Percentiles rank a stretch among this genome's conserved stretches.
Evolutionary conservation across 2,113 vertebrate genomes (phyloP).

Genomic region (Hemiscyllium ocellatum): DNA sequence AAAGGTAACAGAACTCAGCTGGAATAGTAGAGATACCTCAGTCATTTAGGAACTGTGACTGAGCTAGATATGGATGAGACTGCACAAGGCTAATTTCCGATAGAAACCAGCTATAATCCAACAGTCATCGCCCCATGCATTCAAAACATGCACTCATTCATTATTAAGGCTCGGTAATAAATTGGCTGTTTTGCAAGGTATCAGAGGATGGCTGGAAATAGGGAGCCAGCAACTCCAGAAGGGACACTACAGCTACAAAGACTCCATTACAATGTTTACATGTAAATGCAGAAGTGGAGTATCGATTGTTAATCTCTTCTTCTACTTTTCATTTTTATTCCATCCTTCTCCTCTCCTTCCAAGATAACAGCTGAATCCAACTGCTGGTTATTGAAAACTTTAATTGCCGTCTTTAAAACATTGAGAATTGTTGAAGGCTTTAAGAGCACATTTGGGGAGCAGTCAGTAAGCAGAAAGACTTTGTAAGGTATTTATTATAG

Average conservation of each 20-base stretch:
- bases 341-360: not conserved
- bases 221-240: not conserved
- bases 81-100: not conserved
- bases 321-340: not conserved
- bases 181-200: not conserved
- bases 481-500: not conserved
- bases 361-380: not conserved
- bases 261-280: not conserved
- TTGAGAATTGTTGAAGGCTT: not conserved
- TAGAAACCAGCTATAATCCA: not conserved
- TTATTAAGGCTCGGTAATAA: not conserved
- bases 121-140: not conserved
- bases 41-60: not conserved
- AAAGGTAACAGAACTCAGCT: not conserved
- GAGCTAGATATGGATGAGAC: not conserved
- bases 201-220: conserved; percentile 3
- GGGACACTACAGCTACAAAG: not conserved
- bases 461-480: not conserved
- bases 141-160: not conserved
- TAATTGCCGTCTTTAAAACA: not conserved
- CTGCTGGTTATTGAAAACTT: not conserved
- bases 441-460: not conserved
- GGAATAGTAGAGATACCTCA: not conserved
- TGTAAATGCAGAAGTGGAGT: not conserved
- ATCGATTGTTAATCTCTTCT: not conserved